Evolutionary conservation across 2,888 invertebrate species (phyloP), one percentile per base, ranked within the genome.

Genomic region (Torymus auratus): DNA sequence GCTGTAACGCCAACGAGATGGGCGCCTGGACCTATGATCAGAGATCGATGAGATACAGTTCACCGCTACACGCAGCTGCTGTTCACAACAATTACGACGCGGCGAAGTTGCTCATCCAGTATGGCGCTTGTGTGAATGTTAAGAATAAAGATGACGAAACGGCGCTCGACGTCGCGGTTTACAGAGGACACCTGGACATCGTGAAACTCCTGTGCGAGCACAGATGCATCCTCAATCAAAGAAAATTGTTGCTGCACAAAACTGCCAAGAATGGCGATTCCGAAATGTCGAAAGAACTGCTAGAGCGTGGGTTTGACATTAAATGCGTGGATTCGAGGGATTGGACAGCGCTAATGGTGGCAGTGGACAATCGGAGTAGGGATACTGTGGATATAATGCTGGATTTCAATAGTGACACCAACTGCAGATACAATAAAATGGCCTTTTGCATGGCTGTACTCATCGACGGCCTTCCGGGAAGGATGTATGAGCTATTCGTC

Each of bases 51-150:
- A 69, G 61, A 15, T 3, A 13, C 2, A 53, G 61, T 1, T 12
- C 70, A 3, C 78, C 78, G 0, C 20, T 78, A 1, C 70, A 71
- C 13, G 65, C 71, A 65, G 78, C 78, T 2, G 58, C 71, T 13
- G 13, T 23, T 2, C 64, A 71, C 14, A 56, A 52, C 7, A 78
- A 78, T 4, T 11, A 58, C 1, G 28, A 61, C 0, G 13, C 58
- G 12, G 28, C 71, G 3, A 55, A 23, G 2, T 14, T 78, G 5
- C 17, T 78, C 14, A 12, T 78, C n/a, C 55, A 77, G 2, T 17
- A 28, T 7, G 5, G 62, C 0, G 77, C 77, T 10, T 28, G 70
- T 12, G 69, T 69, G 1, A 64, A 69, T 10, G 50, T 60, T 12
- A 58, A 58, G 15, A n/a, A 55, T 0, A 60, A 74, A 10, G 67